Conservation (phyloP, 2,113 vertebrate species). For the Anarhynchus alexandrinus region DNA sequence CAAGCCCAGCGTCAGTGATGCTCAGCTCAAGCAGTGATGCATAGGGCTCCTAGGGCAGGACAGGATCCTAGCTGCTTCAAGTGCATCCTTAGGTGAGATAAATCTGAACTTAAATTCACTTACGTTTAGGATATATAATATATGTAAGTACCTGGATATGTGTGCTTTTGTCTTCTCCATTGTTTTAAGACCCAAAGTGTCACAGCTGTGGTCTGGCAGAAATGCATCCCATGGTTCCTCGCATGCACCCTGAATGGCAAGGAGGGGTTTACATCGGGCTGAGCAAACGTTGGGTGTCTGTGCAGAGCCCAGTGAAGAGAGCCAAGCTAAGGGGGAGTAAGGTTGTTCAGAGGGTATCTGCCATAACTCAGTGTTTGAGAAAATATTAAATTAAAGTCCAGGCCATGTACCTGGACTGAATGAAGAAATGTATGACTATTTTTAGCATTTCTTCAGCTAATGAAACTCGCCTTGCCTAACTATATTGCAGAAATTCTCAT, state of each 20-base stretch:
- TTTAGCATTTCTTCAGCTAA: background rate
- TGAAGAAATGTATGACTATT: background rate
- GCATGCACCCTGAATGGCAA: conserved; percentile 37
- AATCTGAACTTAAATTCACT: background rate
- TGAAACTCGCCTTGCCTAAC: background rate
- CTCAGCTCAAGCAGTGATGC: background rate
- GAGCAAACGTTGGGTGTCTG: background rate
- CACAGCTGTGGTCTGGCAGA: conserved; percentile 54
- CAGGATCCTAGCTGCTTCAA: background rate
- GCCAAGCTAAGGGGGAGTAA: no score
- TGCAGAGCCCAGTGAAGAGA: background rate
- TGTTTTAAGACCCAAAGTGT: conserved; percentile 22
- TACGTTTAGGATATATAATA: background rate
- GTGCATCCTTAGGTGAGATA: background rate
- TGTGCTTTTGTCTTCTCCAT: background rate
- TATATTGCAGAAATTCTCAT: background rate
- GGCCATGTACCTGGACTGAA: background rate
- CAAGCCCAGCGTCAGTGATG: background rate
- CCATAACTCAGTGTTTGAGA: background rate
- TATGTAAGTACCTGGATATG: background rate
- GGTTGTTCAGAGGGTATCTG: background rate
- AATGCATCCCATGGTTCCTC: conserved; percentile 25
- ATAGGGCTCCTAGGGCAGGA: background rate
- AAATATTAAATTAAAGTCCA: background rate
- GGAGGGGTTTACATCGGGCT: background rate